Evolutionary conservation across 2,888 invertebrate genomes (phyloP).

Genomic region (Limenitis camilla): DNA sequence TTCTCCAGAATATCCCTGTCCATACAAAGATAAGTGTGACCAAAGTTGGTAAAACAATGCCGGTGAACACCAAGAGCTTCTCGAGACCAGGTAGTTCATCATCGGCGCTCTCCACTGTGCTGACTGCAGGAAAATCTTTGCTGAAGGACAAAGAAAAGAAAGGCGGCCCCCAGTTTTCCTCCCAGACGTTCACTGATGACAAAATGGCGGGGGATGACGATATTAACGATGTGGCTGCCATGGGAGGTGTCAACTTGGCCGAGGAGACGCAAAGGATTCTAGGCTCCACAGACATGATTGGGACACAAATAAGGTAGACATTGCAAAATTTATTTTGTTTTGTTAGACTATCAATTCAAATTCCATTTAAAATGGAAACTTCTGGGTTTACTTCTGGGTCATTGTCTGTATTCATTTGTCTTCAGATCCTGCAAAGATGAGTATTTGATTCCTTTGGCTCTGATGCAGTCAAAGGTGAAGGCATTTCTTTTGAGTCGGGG

Average conservation of each 20-base stretch:
- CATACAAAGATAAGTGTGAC: conserved; percentile 55
- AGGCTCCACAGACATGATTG: conserved; percentile 91
- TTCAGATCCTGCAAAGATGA: conserved; percentile 92
- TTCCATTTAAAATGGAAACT: too few relatives aligned
- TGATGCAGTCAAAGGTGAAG: conserved; percentile 85
- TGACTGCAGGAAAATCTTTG: conserved; percentile 74
- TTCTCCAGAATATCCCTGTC: conserved; percentile 62
- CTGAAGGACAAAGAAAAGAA: conserved; percentile 87
- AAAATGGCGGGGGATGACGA: conserved; percentile 90
- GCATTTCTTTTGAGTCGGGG: conserved; percentile 83
- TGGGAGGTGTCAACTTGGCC: conserved; percentile 98
- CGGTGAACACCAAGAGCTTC: conserved; percentile 54
- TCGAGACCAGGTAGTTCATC: conserved; percentile 43
- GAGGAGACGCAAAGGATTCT: conserved; percentile 97
- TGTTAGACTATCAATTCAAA: background rate
- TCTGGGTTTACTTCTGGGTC: too few relatives aligned
- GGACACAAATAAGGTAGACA: conserved; percentile 85
- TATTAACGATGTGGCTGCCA: conserved; percentile 98
- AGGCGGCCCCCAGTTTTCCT: conserved; percentile 45
- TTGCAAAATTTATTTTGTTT: conserved; percentile 74
- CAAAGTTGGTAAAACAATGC: conserved; percentile 68
- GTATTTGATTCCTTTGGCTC: conserved; percentile 84
- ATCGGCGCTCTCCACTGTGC: conserved; percentile 49
- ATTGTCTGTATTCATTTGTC: too few relatives aligned
- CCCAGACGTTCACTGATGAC: conserved; percentile 60